Conservation (phyloP, 2,113 vertebrate species). For the Paedocypris sp. region DNA sequence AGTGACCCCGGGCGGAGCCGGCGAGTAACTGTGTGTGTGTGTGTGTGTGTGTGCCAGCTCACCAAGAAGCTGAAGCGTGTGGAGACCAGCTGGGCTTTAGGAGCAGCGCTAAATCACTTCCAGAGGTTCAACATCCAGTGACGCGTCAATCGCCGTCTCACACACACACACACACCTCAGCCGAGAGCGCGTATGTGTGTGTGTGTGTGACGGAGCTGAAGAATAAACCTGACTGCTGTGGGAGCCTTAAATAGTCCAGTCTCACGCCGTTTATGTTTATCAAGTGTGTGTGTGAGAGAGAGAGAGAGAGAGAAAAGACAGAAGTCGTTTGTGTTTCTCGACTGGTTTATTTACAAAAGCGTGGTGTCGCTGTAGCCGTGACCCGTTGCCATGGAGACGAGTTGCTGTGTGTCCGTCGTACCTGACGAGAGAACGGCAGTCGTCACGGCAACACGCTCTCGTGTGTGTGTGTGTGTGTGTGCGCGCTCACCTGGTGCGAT, state of each 20-base stretch:
- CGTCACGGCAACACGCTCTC: not conserved
- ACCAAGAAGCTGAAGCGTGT: constrained; percentile 89
- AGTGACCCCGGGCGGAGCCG: not conserved
- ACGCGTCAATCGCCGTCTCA: too few species aligned
- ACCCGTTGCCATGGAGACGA: constrained; percentile 70
- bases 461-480: too few species aligned
- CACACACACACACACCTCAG: too few species aligned
- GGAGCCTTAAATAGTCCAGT: too few species aligned
- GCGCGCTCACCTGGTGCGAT: too few species aligned
- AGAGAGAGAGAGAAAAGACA: not conserved
- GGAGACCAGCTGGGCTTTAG: constrained; percentile 92
- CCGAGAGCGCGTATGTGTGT: too few species aligned
- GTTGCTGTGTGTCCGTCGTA: constrained; percentile 58
- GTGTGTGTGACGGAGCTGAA: too few species aligned
- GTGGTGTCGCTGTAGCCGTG: constrained; percentile 58
- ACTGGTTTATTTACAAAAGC: constrained; percentile 30
- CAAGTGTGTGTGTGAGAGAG: too few species aligned
- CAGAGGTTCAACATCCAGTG: constrained; percentile 68
- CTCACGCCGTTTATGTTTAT: too few species aligned
- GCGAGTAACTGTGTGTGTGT: constrained; percentile 34
- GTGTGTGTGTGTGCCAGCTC: constrained; percentile 60
- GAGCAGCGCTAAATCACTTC: constrained; percentile 77
- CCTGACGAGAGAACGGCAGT: constrained; percentile 27
- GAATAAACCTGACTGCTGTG: too few species aligned
- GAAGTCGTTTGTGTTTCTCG: constrained; percentile 8